Evolutionary conservation across 1,140 invertebrate genomes (phyloP).

Genomic region (Danaus plexippus): DNA sequence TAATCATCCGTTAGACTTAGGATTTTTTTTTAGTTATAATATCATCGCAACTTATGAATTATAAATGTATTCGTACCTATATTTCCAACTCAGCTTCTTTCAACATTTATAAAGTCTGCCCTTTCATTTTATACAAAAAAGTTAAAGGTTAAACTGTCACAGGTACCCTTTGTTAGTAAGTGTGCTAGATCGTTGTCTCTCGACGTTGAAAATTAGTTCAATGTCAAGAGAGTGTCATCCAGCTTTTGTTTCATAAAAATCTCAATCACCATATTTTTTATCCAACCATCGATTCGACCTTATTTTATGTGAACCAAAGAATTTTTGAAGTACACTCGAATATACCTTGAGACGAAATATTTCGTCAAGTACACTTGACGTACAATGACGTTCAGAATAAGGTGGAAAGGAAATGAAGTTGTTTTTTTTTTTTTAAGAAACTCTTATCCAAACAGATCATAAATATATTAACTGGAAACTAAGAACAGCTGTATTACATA

Average conservation of each 20-base stretch:
- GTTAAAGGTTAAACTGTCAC: constrained; percentile 8
- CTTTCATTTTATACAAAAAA: constrained; percentile 6
- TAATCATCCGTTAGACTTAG: too few relatives aligned
- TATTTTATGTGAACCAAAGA: too few relatives aligned
- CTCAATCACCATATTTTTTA: constrained; percentile 11
- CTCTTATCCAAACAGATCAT: too few relatives aligned
- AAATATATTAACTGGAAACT: too few relatives aligned
- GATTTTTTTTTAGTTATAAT: not conserved
- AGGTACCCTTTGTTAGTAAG: constrained; percentile 17
- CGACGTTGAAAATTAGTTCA: constrained; percentile 16
- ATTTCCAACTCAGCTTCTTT: too few relatives aligned
- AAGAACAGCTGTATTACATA: too few relatives aligned
- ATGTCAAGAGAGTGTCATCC: constrained; percentile 21
- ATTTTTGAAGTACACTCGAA: too few relatives aligned
- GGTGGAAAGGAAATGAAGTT: too few relatives aligned
- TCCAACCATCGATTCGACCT: not conserved
- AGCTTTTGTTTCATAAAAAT: constrained; percentile 18
- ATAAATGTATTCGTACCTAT: not conserved
- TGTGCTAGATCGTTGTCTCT: constrained; percentile 18
- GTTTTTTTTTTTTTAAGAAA: too few relatives aligned
- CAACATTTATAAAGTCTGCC: not conserved
- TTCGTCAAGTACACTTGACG: too few relatives aligned
- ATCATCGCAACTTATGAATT: constrained; percentile 4
- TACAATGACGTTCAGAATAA: too few relatives aligned
- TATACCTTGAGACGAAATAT: too few relatives aligned